Evolutionary conservation across 2,888 invertebrate species (phyloP), one percentile per base, ranked within the genome.

Genomic region (Tetheella fluctuosa): DNA sequence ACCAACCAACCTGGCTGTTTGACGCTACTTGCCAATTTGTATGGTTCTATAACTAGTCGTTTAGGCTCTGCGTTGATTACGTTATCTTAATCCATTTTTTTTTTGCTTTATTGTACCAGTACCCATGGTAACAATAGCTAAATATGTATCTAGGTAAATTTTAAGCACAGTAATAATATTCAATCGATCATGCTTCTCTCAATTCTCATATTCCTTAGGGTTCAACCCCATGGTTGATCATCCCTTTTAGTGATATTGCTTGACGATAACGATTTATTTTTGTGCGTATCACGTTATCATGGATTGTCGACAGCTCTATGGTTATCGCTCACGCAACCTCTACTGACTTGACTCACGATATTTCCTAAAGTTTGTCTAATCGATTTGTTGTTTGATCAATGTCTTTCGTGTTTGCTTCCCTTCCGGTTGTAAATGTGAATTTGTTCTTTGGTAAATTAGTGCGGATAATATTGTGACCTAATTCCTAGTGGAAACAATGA

Each of bases 341-440:
- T 15, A 62, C 25, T 34, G 13, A 34, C 3, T 20, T 30, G 37
- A 55, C 55, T 37, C 61, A 62, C 59, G 61, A 56, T 61, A 64
- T 54, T 64, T 62, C 69, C 63, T 60, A 56, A 20, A 58, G 61
- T 62, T 59, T 59, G 62, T 64, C 61, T 65, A 65, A 68, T 68
- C 68, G 68, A 61, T 37, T 30, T 61, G 58, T 61, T 58, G 69
- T 71, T 71, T 65, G 65, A 69, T 71, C 69, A 61, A 71, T 71
- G 53, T 42, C 52, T 59, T 64, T 59, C 62, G 59, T 65, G 65
- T 65, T 64, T 59, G 37, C 15, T 42, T 52, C 52, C 30, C 59
- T 58, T 58, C 61, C 62, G 61, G 64, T 66, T 66, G 52, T 60
- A 34, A 64, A 57, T 48, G 34, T 64, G 30, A 52, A 48, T 34